A percentile compares a stretch with the other conserved stretches of the same genome.
Evolutionary conservation across 2,888 invertebrate genomes (phyloP).

Genomic region (Tipula helvola): DNA sequence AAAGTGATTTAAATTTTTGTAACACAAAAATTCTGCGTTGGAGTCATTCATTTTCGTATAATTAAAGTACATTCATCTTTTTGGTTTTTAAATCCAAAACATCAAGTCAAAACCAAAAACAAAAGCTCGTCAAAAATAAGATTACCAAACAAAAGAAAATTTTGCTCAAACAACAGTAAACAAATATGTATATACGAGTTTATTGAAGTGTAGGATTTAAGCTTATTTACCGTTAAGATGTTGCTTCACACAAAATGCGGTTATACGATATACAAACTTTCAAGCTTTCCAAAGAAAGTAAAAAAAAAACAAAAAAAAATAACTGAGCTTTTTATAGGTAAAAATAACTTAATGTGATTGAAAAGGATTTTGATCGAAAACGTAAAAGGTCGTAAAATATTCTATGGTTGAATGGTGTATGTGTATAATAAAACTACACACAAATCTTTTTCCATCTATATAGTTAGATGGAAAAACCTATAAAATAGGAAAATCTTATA

Average conservation of each 20-base stretch:
- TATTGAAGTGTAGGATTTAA: not conserved
- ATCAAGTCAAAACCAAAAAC: not conserved
- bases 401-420: not conserved
- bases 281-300: not conserved
- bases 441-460: not conserved
- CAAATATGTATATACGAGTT: not conserved
- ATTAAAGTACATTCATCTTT: no score
- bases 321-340: not conserved
- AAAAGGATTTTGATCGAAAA: not conserved
- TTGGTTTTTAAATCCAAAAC: no score
- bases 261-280: not conserved
- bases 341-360: not conserved
- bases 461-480: not conserved
- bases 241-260: not conserved
- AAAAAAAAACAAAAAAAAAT: not conserved
- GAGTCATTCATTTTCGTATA: no score
- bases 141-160: not conserved
- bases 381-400: not conserved
- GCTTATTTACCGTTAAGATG: not conserved
- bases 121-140: not conserved
- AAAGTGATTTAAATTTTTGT: no score
- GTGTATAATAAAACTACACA: not conserved
- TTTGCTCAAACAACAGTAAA: not conserved
- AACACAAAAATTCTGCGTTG: no score
- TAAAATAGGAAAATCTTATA: not conserved